Evolutionary conservation across 1,140 invertebrate species (phyloP).

Genomic region (Danaus melanippus): DNA sequence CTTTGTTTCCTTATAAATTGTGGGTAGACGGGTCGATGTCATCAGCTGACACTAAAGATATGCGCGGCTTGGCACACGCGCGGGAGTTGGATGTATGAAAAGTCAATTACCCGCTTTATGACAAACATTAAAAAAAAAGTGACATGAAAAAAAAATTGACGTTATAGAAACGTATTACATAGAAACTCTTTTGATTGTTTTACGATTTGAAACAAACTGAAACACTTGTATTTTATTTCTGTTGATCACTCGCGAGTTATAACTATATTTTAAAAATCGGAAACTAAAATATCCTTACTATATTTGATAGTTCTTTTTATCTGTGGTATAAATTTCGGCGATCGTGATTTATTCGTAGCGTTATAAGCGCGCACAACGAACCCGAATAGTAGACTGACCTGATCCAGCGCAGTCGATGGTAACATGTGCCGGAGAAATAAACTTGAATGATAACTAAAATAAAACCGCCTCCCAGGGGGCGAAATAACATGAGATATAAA

Average conservation of each 20-base stretch:
- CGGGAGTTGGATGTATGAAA: conserved; percentile 41
- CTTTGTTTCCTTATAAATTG: conserved; percentile 30
- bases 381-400: conserved; percentile 46
- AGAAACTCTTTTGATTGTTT: too few species aligned
- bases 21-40: conserved; percentile 60
- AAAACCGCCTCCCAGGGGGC: conserved; percentile 56
- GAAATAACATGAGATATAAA: conserved; percentile 10
- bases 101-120: conserved; percentile 22
- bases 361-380: conserved; percentile 52
- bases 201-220: too few species aligned
- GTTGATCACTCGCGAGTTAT: too few species aligned
- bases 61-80: conserved; percentile 60
- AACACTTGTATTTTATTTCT: too few species aligned
- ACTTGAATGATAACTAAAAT: conserved; percentile 65
- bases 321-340: conserved; percentile 10
- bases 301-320: conserved; percentile 7
- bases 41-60: conserved; percentile 60
- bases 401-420: conserved; percentile 42
- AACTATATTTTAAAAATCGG: too few species aligned
- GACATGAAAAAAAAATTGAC: neutral
- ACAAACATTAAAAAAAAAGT: conserved; percentile 9
- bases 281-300: conserved; percentile 2
- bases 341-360: conserved; percentile 21
- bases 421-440: conserved; percentile 46
- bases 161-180: too few species aligned